A percentile compares a stretch with the other conserved stretches of the same genome.
Evolutionary conservation across 2,797 vertebrate species (phyloP).

Genomic region (Anas georgica): DNA sequence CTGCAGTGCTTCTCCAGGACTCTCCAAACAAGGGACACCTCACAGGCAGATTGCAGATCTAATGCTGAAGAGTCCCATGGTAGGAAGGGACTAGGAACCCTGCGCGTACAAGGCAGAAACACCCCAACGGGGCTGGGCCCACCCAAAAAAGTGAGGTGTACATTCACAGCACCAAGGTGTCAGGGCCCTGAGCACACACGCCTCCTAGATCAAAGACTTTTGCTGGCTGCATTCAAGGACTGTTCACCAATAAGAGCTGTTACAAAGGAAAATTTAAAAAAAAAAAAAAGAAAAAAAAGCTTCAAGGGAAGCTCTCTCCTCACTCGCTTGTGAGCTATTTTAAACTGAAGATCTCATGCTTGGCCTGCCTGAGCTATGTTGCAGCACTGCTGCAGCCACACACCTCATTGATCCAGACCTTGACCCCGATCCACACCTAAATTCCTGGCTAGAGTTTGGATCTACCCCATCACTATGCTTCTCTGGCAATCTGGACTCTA

Average conservation of each 20-base stretch:
- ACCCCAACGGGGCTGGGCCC: background rate
- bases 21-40: background rate
- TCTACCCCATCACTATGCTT: background rate
- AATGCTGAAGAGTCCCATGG: background rate
- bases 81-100: background rate
- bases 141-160: background rate
- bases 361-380: background rate
- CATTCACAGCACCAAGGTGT: background rate
- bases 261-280: background rate
- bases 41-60: background rate
- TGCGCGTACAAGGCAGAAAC: accelerated
- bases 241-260: background rate
- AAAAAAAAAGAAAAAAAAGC: background rate
- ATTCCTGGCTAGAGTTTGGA: background rate
- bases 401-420: background rate
- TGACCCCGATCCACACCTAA: background rate
- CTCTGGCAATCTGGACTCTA: background rate
- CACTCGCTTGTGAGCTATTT: background rate
- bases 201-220: background rate
- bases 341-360: background rate
- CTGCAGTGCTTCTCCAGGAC: background rate
- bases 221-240: background rate
- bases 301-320: background rate
- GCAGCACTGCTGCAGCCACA: background rate
- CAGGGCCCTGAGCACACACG: background rate